Conservation (phyloP, 2,888 invertebrate genomes). For the Aleiodes alternator region DNA sequence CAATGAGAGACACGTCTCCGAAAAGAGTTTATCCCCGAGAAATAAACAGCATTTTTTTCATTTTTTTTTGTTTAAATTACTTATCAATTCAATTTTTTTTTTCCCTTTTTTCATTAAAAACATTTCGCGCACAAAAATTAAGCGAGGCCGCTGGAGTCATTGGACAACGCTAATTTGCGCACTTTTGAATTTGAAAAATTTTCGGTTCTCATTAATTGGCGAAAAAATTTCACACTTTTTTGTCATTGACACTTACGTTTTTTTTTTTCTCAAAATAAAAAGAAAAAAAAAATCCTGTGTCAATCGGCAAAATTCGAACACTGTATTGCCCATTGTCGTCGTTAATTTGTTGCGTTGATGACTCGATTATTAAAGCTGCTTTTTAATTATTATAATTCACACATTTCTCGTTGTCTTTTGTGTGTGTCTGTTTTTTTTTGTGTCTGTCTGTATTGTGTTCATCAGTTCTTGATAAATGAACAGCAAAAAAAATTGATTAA, state of each 20-base stretch:
- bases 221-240: constrained; percentile 1
- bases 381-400: neutral
- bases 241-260: constrained; percentile 1
- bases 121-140: constrained; percentile 31
- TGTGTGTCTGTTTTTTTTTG: no score
- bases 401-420: constrained; percentile 15
- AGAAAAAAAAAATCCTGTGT: neutral
- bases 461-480: neutral
- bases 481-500: neutral
- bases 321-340: constrained; percentile 1
- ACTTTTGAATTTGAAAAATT: constrained; percentile 24
- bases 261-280: neutral
- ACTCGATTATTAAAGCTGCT: constrained; percentile 19
- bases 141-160: constrained; percentile 28
- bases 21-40: constrained; percentile 32
- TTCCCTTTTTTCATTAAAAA: constrained; percentile 11
- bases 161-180: neutral
- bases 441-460: neutral
- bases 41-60: constrained; percentile 17
- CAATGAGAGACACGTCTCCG: constrained; percentile 26
- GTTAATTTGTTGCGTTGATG: constrained; percentile 8
- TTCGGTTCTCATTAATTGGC: no score
- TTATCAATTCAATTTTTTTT: neutral
- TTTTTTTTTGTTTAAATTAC: constrained; percentile 1
- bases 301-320: neutral